Base-by-base conservation (phyloP, 2,888 invertebrate species). In the Scaptomyza flava region DNA sequence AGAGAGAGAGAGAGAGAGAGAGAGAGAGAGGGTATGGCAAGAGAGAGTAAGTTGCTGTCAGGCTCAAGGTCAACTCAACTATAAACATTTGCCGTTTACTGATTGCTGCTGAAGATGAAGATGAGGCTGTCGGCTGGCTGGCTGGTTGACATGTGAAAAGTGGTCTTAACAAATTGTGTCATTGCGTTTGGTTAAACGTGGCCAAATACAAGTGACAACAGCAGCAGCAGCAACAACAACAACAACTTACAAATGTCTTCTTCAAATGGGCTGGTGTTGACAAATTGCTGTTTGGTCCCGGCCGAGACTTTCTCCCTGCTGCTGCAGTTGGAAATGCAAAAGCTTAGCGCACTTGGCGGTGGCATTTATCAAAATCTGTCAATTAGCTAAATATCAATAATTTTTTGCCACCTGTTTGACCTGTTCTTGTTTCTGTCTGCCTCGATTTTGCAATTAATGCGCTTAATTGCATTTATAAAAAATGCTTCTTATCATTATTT, bases 351-450 rank as follows among this genome's bases (percentile, higher is more conserved):
- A 47, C 51, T 58, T 42, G 62, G 46, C 59, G 52, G 43, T 52
- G 60, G 57, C 87, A 85, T 89, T 82, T 85, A 85, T 85, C 89
- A 85, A 85, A 89, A 89, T 85, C 85, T 89, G 85, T 85, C 87
- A 87, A 82, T 85, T 65, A 46, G 70, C 54, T 68, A 62, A 64
- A 72, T 79, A 68, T 68, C 58, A 77, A 69, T 77, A 68, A 60
- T 72, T 61, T 66, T 65, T 65, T 60, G 59, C 67, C 78, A 69
- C 71, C 72, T 72, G 80, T 48, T 43, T 33, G 46, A 71, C 83
- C 65, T 65, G 84, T 67, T 74, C 48, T 34, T 8, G 30, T 30
- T 41, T 41, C 3, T 45, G 42, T 31, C 30, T 53, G 63, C 52
- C 68, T 30, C 41, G 11, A 52, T 59, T 53, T 57, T 74, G 75